phyloP scores from a whole-genome alignment of 64 coral and sea anemone species.

The Porites lutea region DNA sequence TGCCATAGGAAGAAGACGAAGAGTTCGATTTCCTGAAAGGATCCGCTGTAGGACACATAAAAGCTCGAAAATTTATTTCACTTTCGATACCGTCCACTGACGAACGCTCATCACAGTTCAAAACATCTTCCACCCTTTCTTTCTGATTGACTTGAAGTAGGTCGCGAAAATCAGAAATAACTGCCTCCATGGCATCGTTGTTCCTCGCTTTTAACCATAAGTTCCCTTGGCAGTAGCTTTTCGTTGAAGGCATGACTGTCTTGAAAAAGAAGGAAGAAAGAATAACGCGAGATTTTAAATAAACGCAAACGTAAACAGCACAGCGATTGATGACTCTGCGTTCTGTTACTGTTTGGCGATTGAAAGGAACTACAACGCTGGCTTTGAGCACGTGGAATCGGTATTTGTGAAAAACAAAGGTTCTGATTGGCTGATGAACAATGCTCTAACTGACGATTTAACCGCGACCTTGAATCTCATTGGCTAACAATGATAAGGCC shows the following conservation, averaged over 20 bases:
- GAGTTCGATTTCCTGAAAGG: constrained; percentile 88
- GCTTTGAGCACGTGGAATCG: constrained; percentile 86
- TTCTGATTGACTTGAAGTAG: constrained; percentile 81
- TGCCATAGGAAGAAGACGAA: constrained; percentile 87
- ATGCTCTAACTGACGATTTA: not conserved
- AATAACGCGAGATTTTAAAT: not conserved
- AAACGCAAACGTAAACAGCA: constrained; percentile 7
- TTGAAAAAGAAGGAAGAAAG: not conserved
- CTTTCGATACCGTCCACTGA: constrained; percentile 31
- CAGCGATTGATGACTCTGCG: constrained; percentile 10
- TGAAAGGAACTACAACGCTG: constrained; percentile 75
- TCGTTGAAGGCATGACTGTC: constrained; percentile 74
- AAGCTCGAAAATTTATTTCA: constrained; percentile 61
- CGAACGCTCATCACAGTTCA: constrained; percentile 46
- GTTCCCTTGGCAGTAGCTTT: constrained; percentile 76
- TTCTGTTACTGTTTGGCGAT: constrained; percentile 84
- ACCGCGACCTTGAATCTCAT: not conserved
- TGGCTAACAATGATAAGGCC: constrained; percentile 40
- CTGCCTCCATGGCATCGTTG: constrained; percentile 74
- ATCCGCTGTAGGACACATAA: constrained; percentile 86
- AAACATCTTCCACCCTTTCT: constrained; percentile 22
- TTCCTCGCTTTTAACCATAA: constrained; percentile 71
- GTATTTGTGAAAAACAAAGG: constrained; percentile 58
- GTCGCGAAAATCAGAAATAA: constrained; percentile 90
- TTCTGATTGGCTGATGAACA: constrained; percentile 72